Percentiles rank a stretch among this genome's conserved stretches.
phyloP scores from a whole-genome alignment of 2,113 vertebrate genomes.

The Rostratula benghalensis region DNA sequence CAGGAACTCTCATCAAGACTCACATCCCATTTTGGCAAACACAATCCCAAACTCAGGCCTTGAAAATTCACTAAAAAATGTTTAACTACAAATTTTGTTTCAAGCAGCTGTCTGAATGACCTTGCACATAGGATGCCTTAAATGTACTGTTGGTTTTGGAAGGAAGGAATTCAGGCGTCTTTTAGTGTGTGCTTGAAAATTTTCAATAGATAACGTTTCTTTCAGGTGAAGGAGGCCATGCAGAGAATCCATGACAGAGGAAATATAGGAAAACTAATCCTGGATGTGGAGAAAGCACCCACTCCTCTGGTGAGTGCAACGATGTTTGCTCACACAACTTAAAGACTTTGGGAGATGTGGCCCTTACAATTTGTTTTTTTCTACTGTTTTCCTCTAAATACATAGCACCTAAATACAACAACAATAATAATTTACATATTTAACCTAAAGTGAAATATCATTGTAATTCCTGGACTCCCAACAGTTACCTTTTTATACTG shows the following conservation, averaged over 20 bases:
- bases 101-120: neutral
- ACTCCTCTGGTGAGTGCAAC: constrained; percentile 88
- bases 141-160: neutral
- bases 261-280: constrained; percentile 96
- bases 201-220: neutral
- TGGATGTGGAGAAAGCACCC: constrained; percentile 96
- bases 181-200: neutral
- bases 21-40: neutral
- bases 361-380: neutral
- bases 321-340: neutral
- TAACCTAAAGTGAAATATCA: neutral
- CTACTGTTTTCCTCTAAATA: neutral
- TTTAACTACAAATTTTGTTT: neutral
- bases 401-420: neutral
- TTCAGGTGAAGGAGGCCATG: constrained; percentile 98
- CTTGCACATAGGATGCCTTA: neutral
- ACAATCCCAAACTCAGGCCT: neutral
- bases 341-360: neutral
- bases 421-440: neutral
- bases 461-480: neutral
- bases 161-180: neutral
- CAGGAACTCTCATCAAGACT: neutral
- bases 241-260: constrained; percentile 98
- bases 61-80: neutral
- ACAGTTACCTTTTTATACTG: neutral